Evolutionary conservation across 2,797 vertebrate species (phyloP).

Genomic region (Takifugu ocellatus): DNA sequence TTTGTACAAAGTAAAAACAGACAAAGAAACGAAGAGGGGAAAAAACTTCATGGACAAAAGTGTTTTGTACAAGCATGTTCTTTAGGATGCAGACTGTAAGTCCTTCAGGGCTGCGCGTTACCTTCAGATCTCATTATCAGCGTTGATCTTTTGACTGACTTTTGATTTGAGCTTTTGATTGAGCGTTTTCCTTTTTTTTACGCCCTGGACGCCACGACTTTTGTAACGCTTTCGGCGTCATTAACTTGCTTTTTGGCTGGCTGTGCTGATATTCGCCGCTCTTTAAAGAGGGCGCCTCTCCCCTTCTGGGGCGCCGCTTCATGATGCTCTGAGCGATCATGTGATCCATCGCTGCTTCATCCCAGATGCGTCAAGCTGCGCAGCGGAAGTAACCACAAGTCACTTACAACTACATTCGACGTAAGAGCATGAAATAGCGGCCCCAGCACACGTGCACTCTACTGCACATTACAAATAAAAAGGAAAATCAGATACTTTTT

Average conservation of each 20-base stretch:
- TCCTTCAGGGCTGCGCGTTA: no score
- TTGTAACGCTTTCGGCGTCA: constrained; percentile 2
- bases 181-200: no score
- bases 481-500: neutral
- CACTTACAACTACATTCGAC: constrained; percentile 20
- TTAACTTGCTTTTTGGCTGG: constrained; percentile 22
- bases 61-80: no score
- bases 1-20: no score
- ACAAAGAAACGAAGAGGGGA: no score
- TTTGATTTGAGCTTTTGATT: no score
- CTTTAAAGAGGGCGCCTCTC: constrained; percentile 84
- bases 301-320: constrained; percentile 69
- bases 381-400: constrained; percentile 17
- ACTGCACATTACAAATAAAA: no score
- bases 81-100: no score
- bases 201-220: no score
- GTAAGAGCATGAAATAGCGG: constrained; percentile 25
- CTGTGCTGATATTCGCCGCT: constrained; percentile 35
- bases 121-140: no score
- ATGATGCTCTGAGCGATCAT: constrained; percentile 82
- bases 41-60: no score
- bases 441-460: neutral
- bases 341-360: constrained; percentile 78
- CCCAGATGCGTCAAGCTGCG: constrained; percentile 61
- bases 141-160: no score